phyloP scores from a whole-genome alignment of 2,797 vertebrate genomes.

The Enteromius treurensis region DNA sequence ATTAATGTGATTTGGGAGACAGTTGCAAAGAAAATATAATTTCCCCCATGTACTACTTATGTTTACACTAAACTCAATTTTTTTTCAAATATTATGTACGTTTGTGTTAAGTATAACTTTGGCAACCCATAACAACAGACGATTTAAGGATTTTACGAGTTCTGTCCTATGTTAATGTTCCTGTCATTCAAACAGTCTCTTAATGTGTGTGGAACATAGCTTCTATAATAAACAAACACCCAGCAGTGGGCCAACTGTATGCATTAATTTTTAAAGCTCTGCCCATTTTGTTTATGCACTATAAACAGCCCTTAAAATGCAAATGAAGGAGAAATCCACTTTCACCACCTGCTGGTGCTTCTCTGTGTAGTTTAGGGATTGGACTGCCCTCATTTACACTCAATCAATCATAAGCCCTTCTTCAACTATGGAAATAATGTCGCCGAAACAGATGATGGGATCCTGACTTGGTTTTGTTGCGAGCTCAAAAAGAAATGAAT shows the following conservation, averaged over 20 bases:
- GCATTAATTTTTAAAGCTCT: slow-evolving; percentile 43
- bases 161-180: background rate
- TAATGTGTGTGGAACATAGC: background rate
- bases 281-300: slow-evolving; percentile 39
- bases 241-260: slow-evolving; percentile 29
- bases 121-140: background rate
- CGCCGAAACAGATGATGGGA: slow-evolving; percentile 8
- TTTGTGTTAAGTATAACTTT: background rate
- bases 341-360: slow-evolving; percentile 32
- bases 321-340: slow-evolving; percentile 41
- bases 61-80: background rate
- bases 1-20: slow-evolving; percentile 3
- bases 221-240: slow-evolving; percentile 33
- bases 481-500: slow-evolving; percentile 30
- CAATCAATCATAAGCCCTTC: slow-evolving; percentile 20
- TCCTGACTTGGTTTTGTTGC: slow-evolving; percentile 37
- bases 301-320: slow-evolving; percentile 42
- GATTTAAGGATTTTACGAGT: background rate
- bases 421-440: slow-evolving; percentile 21
- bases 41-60: background rate
- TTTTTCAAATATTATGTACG: background rate
- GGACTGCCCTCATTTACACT: slow-evolving; percentile 21
- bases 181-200: slow-evolving; percentile 7
- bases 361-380: slow-evolving; percentile 17
- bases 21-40: background rate